These are phyloP conservation scores for Luperina testacea DNA, from an alignment of 2,888 invertebrate genomes.

Conservation along the genomic window DNA sequence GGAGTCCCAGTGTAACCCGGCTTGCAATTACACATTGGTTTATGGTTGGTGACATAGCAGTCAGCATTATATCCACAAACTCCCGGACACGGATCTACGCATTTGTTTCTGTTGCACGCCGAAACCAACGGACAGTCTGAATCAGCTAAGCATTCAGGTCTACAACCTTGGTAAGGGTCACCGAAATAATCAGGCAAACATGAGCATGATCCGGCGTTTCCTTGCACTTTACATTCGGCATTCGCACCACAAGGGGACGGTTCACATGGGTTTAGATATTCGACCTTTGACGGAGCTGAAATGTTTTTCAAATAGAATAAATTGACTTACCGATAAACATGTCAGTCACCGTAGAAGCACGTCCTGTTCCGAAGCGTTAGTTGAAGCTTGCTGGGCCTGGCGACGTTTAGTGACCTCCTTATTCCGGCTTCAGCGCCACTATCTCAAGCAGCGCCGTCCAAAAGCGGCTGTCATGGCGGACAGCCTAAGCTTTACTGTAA, in stretches of 20 bases:
- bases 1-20: conserved; percentile 92
- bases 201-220: conserved; percentile 93
- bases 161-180: conserved; percentile 94
- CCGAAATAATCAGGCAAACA: conserved; percentile 93
- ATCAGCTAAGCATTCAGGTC: conserved; percentile 92
- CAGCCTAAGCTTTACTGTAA: conserved; percentile 90
- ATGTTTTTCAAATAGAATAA: conserved; percentile 79
- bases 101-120: conserved; percentile 92
- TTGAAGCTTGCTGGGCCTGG: conserved; percentile 88
- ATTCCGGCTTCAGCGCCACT: conserved; percentile 84
- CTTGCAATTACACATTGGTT: conserved; percentile 91
- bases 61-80: conserved; percentile 92
- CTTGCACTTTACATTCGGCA: conserved; percentile 93
- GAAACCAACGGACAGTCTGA: conserved; percentile 91
- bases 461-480: conserved; percentile 86
- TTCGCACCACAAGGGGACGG: conserved; percentile 93
- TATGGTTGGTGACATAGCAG: conserved; percentile 92
- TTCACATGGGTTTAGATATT: conserved; percentile 90
- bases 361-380: conserved; percentile 89
- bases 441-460: conserved; percentile 86
- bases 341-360: conserved; percentile 87
- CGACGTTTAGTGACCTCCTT: conserved; percentile 87
- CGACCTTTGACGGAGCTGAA: conserved; percentile 86
- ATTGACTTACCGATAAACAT: conserved; percentile 82
- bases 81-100: conserved; percentile 92